Evolutionary conservation across 2,888 invertebrate genomes (phyloP).

Genomic region (Caenorhabditis sp.): DNA sequence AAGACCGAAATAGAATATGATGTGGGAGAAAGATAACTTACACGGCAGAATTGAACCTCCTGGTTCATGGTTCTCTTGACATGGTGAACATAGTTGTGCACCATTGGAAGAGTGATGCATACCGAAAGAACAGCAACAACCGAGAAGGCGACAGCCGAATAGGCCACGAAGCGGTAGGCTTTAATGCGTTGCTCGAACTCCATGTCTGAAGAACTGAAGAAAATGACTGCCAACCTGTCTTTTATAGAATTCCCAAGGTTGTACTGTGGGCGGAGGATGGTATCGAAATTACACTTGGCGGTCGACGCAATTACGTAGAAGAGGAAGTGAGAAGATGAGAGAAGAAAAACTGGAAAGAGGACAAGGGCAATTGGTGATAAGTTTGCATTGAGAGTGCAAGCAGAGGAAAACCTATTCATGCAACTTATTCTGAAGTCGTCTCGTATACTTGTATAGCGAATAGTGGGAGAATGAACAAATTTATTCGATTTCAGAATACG

Average conservation of each 20-base stretch:
- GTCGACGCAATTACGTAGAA: conserved; percentile 39
- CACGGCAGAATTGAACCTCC: conserved; percentile 71
- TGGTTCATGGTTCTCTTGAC: conserved; percentile 72
- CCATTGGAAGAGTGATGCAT: conserved; percentile 73
- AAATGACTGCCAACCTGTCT: not conserved
- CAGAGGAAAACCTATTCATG: conserved; percentile 17
- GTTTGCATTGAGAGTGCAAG: conserved; percentile 32
- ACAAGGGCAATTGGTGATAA: conserved; percentile 32
- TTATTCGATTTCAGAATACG: not conserved
- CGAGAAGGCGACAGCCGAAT: conserved; percentile 74
- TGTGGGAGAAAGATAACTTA: conserved; percentile 25
- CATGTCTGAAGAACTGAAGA: conserved; percentile 55
- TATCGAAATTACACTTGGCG: conserved; percentile 36
- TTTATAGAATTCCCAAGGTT: conserved; percentile 33
- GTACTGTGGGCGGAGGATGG: conserved; percentile 41
- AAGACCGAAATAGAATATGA: not conserved
- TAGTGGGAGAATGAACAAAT: not conserved
- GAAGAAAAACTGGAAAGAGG: conserved; percentile 36
- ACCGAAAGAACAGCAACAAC: conserved; percentile 73
- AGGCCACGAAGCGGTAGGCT: conserved; percentile 75
- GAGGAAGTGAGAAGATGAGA: conserved; percentile 44
- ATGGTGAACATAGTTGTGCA: conserved; percentile 74
- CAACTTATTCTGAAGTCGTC: not conserved
- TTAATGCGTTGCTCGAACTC: conserved; percentile 72
- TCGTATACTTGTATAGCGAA: not conserved